Conservation (phyloP, 2,888 invertebrate species). For the Conistra vaccinii region DNA sequence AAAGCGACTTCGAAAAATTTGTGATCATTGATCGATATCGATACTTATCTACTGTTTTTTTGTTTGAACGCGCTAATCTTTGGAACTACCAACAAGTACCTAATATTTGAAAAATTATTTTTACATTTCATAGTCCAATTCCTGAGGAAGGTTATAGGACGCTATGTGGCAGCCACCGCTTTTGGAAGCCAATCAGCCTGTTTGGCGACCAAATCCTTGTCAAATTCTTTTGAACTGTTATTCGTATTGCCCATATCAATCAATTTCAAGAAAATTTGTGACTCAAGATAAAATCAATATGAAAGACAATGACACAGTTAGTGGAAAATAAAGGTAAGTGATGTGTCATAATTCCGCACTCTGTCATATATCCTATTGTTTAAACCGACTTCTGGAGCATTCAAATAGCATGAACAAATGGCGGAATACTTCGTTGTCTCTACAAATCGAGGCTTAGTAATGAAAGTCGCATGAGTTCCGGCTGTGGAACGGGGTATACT, state of each 20-base stretch:
- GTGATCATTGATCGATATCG: neutral
- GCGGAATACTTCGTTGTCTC: neutral
- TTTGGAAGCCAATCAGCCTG: neutral
- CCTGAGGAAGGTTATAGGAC: too few species aligned
- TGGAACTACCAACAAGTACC: too few species aligned
- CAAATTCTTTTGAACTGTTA: neutral
- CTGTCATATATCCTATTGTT: neutral
- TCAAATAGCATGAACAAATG: neutral
- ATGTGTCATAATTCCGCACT: slow-evolving; percentile 15
- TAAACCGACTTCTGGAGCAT: neutral
- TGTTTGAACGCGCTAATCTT: too few species aligned
- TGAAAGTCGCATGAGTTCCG: neutral
- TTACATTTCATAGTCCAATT: too few species aligned
- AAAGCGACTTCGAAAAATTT: neutral
- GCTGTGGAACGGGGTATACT: too few species aligned
- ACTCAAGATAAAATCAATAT: slow-evolving; percentile 18
- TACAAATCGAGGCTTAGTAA: neutral
- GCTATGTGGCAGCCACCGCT: too few species aligned
- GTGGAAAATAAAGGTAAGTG: neutral
- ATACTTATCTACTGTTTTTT: too few species aligned
- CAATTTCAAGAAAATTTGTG: slow-evolving; percentile 16
- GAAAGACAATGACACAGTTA: neutral
- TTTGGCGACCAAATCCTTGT: neutral
- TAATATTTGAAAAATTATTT: too few species aligned
- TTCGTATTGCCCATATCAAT: slow-evolving; percentile 5